Base-by-base conservation (phyloP, 1,140 invertebrate genomes). In the Patella vulgata region DNA sequence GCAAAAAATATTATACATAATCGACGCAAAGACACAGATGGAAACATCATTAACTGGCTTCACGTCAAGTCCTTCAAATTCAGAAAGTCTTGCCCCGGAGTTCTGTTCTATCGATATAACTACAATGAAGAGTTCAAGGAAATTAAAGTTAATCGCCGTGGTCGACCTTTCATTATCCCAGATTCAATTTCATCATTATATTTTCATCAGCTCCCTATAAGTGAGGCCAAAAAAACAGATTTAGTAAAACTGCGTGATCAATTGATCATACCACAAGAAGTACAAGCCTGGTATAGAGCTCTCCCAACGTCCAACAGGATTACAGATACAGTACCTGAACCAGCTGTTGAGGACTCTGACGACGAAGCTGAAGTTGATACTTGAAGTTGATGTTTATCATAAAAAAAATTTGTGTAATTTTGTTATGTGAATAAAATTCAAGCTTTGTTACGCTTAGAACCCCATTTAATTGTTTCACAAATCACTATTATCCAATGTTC, bases 11-110 rank as follows among this genome's bases (percentile, higher is more conserved):
- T 33, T 6, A 17, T 51, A 19, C 30, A 33, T 31, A 51, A 51
- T 51, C 30, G 28, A 31, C 30, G 36, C 30, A 33, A 31, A 51
- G 48, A 51, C 36, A 51, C 48, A 51, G 48, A 30, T 11, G 48
- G 48, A 51, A 51, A 51, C 28, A 28, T 31, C 17, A 33, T 51
- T 23, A 51, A 30, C 48, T 51, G 48, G 48, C 48, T 51, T 33
- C 30, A 51, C 27, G 36, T 51, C 36, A 33, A 31, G 27, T 51
- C 28, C 28, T 31, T 51, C 27, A 51, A 33, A 33, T 51, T 31
- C 36, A 33, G 30, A 33, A 51, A 51, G 36, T 30, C 48, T 51
- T 28, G 36, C 30, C 28, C 30, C 6, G 48, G 36, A 9, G 36
- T 33, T 31, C 30, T 51, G 19, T 51, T 51, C 36, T 51, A 31